Evolutionary conservation across 2,797 vertebrate genomes (phyloP).

Genomic region (Cyprinella venusta): DNA sequence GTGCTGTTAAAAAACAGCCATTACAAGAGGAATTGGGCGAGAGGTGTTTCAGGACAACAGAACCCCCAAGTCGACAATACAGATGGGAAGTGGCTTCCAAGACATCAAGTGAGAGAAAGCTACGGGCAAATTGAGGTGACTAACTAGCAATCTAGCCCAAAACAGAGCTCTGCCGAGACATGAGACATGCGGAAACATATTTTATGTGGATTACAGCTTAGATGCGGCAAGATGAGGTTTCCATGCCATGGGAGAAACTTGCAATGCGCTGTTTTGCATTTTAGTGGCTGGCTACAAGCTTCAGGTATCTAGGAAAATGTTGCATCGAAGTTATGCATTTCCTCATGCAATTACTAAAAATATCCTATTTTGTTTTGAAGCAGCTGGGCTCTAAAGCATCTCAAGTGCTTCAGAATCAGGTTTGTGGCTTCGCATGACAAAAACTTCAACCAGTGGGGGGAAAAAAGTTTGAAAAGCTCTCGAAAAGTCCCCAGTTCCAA

Average conservation of each 20-base stretch:
- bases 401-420: constrained; percentile 54
- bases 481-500: constrained; percentile 79
- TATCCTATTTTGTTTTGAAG: constrained; percentile 38
- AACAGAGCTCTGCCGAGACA: constrained; percentile 66
- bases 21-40: constrained; percentile 59
- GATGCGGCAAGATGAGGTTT: constrained; percentile 40
- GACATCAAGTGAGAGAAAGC: constrained; percentile 63
- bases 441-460: constrained; percentile 47
- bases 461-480: constrained; percentile 75
- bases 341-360: constrained; percentile 31
- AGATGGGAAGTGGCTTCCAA: constrained; percentile 57
- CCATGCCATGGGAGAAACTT: constrained; percentile 28
- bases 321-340: not conserved
- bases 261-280: constrained; percentile 27
- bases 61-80: constrained; percentile 49
- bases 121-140: constrained; percentile 74
- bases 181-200: constrained; percentile 70
- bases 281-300: constrained; percentile 3
- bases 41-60: constrained; percentile 53
- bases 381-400: constrained; percentile 49
- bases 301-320: not conserved
- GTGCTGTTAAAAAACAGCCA: constrained; percentile 61
- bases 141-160: constrained; percentile 77
- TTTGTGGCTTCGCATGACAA: constrained; percentile 55
- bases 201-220: constrained; percentile 66